These are phyloP conservation scores for Aegithalos caudatus DNA, from an alignment of 2,113 vertebrate genomes.

Conservation along the genomic window DNA sequence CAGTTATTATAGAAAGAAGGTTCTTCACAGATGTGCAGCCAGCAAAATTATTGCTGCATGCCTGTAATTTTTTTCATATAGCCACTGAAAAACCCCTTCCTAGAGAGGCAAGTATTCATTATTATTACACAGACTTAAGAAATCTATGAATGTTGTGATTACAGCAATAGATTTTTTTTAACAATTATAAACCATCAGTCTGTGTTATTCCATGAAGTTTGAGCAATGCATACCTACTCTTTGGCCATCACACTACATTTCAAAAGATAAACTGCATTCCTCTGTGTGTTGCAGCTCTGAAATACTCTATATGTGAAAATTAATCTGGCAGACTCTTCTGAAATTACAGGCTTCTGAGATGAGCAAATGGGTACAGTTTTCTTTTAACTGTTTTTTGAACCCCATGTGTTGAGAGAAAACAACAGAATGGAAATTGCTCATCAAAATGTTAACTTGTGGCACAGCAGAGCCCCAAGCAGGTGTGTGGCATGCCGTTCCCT, in stretches of 20 bases:
- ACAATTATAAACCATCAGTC: slow-evolving; percentile 47
- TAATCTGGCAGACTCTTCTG: slow-evolving; percentile 73
- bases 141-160: slow-evolving; percentile 61
- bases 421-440: slow-evolving; percentile 84
- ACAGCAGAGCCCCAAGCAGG: slow-evolving; percentile 76
- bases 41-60: neutral
- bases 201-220: slow-evolving; percentile 41
- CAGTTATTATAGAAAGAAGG: neutral
- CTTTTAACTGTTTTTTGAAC: slow-evolving; percentile 83
- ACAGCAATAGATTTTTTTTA: neutral
- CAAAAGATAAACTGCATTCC: slow-evolving; percentile 54
- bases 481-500: slow-evolving; percentile 70
- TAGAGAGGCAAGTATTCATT: slow-evolving; percentile 36
- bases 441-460: slow-evolving; percentile 83
- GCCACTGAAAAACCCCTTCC: neutral
- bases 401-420: slow-evolving; percentile 84
- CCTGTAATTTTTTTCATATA: neutral
- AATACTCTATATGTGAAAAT: slow-evolving; percentile 66
- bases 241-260: slow-evolving; percentile 37
- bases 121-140: slow-evolving; percentile 58
- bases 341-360: slow-evolving; percentile 77
- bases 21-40: neutral
- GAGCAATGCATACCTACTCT: slow-evolving; percentile 55
- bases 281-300: slow-evolving; percentile 57
- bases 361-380: slow-evolving; percentile 81